Base-by-base conservation (phyloP, 2,113 vertebrate species). In the Chroicocephalus ridibundus region DNA sequence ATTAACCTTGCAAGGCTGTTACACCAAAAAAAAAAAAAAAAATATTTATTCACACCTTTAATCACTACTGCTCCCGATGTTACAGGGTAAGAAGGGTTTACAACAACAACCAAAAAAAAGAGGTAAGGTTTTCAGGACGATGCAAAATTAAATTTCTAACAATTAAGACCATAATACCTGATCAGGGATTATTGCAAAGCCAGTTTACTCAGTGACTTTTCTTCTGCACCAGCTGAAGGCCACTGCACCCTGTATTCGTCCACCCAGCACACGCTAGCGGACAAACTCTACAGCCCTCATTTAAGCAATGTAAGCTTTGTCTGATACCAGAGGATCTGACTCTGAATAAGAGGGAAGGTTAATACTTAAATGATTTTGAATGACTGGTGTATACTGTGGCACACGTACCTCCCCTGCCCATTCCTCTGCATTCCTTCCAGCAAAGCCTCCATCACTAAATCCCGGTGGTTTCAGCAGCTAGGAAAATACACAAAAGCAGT, bases 361-460 rank as follows among this genome's bases (percentile, higher is more conserved):
- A 38, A 15, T 7, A 61, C 24, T 15, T 6, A 18, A 71, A 47
- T 14, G 2, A 38, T 19, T 57, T 6, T 13, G 14, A 82, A 51
- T 15, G 13, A 32, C 47, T 29, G 31, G 82, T 60, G 55, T 27
- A 18, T 25, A 58, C 22, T 66, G 70, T 29, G 71, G 47, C 29
- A 66, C 70, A 97, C 98, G 9, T 97, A 98, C 98, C 98, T 90
- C 16, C 94, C 97, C 65, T 40, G 96, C 29, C 88, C 95, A 38
- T 54, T 97, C 47, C 93, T 97, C 15, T 98, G 96, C 94, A 98
- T 97, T 92, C 97, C 97, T 96, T 98, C 97, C 97, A 98, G 96
- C 90, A 98, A 95, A 82, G 98, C 97, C 94, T 98, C 98, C 98
- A 98, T 98, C 36, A 7, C 82, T 70, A 94, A 95, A 88, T 95